Percentiles rank a stretch among this genome's conserved stretches.
phyloP scores from a whole-genome alignment of 1,140 invertebrate genomes.

The Episyrphus balteatus region DNA sequence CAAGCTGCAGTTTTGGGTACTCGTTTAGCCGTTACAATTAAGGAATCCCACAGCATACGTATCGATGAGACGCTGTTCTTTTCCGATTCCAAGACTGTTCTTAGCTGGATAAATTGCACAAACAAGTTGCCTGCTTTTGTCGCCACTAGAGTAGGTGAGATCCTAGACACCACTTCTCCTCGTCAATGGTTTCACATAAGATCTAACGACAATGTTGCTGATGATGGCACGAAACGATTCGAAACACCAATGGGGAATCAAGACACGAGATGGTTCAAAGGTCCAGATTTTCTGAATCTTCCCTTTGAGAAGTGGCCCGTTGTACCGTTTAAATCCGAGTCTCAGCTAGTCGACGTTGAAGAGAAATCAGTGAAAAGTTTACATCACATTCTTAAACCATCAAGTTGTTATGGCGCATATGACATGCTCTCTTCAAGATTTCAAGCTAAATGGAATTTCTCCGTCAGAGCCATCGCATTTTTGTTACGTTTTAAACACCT shows the following conservation, averaged over 20 bases:
- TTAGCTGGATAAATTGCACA: slow-evolving; percentile 1
- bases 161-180: slow-evolving; percentile 11
- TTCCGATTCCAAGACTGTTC: background rate
- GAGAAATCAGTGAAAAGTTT: too few relatives aligned
- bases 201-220: slow-evolving; percentile 22
- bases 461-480: background rate
- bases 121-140: slow-evolving; percentile 11
- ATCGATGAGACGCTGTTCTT: background rate
- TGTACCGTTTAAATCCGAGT: too few relatives aligned
- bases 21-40: slow-evolving; percentile 13
- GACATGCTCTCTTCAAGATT: background rate
- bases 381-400: background rate
- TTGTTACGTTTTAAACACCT: background rate
- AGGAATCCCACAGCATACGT: background rate
- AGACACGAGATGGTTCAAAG: background rate
- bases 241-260: background rate
- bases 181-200: slow-evolving; percentile 20
- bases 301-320: background rate
- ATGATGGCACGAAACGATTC: slow-evolving; percentile 7
- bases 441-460: background rate
- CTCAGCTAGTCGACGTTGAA: too few relatives aligned
- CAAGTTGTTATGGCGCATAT: background rate
- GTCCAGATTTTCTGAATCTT: background rate
- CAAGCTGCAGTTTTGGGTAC: slow-evolving; percentile 28
- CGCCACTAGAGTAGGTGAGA: slow-evolving; percentile 14